Percentiles rank a stretch among this genome's conserved stretches.
These are phyloP conservation scores for Rhysida immarginata DNA, from an alignment of 1,140 invertebrate species.

Conservation along the genomic window DNA sequence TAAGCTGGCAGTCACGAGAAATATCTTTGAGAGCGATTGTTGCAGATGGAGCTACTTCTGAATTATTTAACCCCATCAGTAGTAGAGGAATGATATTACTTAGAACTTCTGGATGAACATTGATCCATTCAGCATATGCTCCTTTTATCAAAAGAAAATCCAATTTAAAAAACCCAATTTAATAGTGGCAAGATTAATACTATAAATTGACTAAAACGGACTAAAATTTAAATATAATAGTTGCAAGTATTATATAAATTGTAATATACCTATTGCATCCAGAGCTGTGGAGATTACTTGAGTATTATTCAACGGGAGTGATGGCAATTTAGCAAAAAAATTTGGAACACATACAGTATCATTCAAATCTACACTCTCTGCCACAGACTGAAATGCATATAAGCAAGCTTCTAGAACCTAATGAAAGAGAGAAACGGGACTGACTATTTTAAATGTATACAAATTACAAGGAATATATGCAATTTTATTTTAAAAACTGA, in stretches of 20 bases:
- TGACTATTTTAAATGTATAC: too few relatives aligned
- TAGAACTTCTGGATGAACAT: conserved; percentile 41
- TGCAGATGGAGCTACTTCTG: conserved; percentile 52
- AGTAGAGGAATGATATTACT: conserved; percentile 43
- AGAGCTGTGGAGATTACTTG: conserved; percentile 49
- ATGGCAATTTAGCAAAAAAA: conserved; percentile 47
- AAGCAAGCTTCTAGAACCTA: conserved; percentile 58
- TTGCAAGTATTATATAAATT: too few relatives aligned
- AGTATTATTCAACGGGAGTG: conserved; percentile 41
- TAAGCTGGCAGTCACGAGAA: conserved; percentile 53
- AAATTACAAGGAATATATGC: too few relatives aligned
- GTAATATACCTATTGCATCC: conserved; percentile 54
- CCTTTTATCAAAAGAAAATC: conserved; percentile 26
- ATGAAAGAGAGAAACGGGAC: conserved; percentile 11
- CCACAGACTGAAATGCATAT: conserved; percentile 62
- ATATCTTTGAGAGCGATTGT: conserved; percentile 78
- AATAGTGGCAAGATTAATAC: neutral
- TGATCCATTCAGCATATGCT: conserved; percentile 68
- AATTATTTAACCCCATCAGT: conserved; percentile 46
- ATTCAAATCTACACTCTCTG: conserved; percentile 50
- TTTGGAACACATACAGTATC: conserved; percentile 45
- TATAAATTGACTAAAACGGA: neutral
- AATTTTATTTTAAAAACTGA: too few relatives aligned
- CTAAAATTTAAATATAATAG: conserved; percentile 8
- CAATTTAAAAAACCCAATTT: neutral